Evolutionary conservation across 2,797 vertebrate species (phyloP).

Genomic region (Podarcis siculus): DNA sequence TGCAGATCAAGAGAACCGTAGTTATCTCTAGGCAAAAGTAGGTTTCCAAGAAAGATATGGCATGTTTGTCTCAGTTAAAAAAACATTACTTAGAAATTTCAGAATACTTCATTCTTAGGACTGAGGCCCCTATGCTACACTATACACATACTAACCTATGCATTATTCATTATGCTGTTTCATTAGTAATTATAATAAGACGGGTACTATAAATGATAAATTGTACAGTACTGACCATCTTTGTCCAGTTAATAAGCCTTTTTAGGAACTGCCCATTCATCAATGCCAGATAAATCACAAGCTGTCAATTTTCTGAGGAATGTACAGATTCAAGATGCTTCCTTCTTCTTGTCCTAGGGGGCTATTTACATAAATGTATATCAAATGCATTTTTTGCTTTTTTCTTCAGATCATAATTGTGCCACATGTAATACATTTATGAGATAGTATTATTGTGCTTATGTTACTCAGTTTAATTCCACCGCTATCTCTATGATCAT

Average conservation of each 20-base stretch:
- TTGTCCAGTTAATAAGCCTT: background rate
- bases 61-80: background rate
- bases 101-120: background rate
- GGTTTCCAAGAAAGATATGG: background rate
- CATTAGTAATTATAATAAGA: background rate
- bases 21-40: constrained; percentile 9
- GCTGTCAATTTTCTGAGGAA: background rate
- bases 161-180: too few species aligned
- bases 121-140: background rate
- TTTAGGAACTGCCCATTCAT: too few species aligned
- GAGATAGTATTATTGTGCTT: background rate
- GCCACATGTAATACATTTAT: background rate
- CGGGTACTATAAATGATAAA: background rate
- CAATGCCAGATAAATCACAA: background rate
- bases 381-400: background rate
- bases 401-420: too few species aligned
- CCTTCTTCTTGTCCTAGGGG: background rate
- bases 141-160: background rate
- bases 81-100: constrained; percentile 22
- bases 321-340: background rate
- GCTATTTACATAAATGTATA: background rate
- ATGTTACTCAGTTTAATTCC: background rate
- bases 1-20: background rate
- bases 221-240: background rate
- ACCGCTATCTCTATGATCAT: background rate